These are phyloP conservation scores for Gracilinanus agilis DNA, from an alignment of 2,113 vertebrate genomes.

Conservation along the genomic window DNA sequence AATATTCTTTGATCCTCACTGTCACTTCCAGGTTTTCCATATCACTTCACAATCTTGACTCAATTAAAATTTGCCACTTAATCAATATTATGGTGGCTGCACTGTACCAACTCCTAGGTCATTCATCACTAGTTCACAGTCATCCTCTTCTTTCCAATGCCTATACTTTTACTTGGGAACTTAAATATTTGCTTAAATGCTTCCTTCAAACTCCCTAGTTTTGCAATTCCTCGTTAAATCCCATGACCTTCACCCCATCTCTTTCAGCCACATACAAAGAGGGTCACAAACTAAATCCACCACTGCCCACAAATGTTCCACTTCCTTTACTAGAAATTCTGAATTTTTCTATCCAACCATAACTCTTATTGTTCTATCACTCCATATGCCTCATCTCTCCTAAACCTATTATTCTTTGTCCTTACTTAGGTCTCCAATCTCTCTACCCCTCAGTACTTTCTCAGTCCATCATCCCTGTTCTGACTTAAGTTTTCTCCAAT, in stretches of 20 bases:
- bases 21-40: not conserved
- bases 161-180: not conserved
- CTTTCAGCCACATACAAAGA: not conserved
- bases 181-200: not conserved
- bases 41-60: not conserved
- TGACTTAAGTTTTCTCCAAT: not conserved
- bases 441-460: not conserved
- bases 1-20: not conserved
- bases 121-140: not conserved
- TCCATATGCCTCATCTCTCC: not conserved
- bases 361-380: not conserved
- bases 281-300: not conserved
- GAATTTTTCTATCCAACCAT: not conserved
- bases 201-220: not conserved
- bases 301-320: not conserved
- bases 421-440: not conserved
- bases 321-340: not conserved
- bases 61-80: not conserved
- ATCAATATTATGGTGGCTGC: not conserved
- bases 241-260: not conserved
- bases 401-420: not conserved
- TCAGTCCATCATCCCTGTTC: not conserved
- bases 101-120: not conserved
- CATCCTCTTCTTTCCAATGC: not conserved
- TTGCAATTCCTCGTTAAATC: not conserved